Base-by-base conservation (phyloP, 2,797 vertebrate genomes). In the Leptodactylus fallax region DNA sequence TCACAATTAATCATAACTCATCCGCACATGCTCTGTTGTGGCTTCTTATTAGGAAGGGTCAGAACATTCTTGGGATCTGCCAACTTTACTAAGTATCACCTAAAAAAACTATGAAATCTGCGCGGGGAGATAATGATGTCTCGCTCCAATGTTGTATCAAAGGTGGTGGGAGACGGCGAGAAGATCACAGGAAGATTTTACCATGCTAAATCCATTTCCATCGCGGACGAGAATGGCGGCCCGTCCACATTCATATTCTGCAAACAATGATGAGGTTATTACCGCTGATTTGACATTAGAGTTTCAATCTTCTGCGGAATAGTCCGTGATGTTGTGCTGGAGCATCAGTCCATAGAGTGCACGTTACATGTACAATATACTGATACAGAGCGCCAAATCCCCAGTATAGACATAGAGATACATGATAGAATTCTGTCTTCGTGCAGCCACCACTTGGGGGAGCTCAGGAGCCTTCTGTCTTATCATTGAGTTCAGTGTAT, bases 51-150 rank as follows among this genome's bases (percentile, higher is more conserved):
- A 87, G 69, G 63, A 23, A 71, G 51, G 81, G 81, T 87, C 81
- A 58, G 10, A 23, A 58, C 63, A 63, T 84, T 71, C 71, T 71
- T 56, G 61, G 51, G 65, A 65, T 83, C 81, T 88, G 87, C 87
- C 87, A 88, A 72, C 74, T 83, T n/a, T 60, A 51, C 87, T 88
- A 84, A 83, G 83, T 88, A 79, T 88, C 81, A 79, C 81, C 82
- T n/a, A 47, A 79, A 83, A 87, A 72, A 71, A 53, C 81, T 79
- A 84, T 83, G 51, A 71, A 88, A 84, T 67, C 53, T 79, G 63
- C 56, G 27, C 49, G 72, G 56, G 63, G 86, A 79, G 81, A 88
- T 88, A 88, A 88, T 88, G 74, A 88, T 77, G 58, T 88, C 81
- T 78, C 27, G 8, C 23, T 23, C 49, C 51, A 25, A 25, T n/a